phyloP scores from a whole-genome alignment of 2,113 vertebrate species.

The Pseudorectes ferrugineus region DNA sequence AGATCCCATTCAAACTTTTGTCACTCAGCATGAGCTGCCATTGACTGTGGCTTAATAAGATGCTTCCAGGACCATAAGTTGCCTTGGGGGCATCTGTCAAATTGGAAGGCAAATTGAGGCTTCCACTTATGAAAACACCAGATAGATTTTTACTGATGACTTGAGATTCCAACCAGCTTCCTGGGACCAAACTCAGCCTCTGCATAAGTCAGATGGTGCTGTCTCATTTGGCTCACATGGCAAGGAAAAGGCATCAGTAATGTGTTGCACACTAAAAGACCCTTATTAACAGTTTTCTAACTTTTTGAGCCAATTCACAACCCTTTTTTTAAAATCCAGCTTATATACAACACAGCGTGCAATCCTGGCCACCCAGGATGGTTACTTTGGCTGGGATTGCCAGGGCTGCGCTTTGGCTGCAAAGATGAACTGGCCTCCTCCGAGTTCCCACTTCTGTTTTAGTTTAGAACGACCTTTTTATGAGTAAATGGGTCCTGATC shows the following conservation, averaged over 20 bases:
- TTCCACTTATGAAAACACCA: background rate
- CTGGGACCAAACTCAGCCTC: background rate
- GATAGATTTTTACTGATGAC: background rate
- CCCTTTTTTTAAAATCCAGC: background rate
- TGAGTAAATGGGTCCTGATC: background rate
- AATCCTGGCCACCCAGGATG: background rate
- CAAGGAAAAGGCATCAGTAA: background rate
- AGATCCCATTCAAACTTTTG: conserved; percentile 6
- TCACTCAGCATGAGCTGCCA: background rate
- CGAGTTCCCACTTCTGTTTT: background rate
- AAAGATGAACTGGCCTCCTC: background rate
- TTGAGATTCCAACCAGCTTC: background rate
- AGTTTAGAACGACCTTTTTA: background rate
- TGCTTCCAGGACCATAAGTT: background rate
- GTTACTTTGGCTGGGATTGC: background rate
- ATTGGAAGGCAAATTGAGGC: background rate
- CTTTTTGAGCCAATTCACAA: background rate
- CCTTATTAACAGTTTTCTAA: background rate
- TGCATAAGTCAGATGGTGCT: background rate
- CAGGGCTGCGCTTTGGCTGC: background rate
- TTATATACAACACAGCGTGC: background rate
- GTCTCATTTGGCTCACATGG: background rate
- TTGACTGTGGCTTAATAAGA: background rate
- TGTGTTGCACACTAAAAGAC: background rate
- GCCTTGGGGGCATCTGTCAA: background rate